Percentiles rank a stretch among this genome's conserved stretches.
phyloP scores from a whole-genome alignment of 2,113 vertebrate species.

The Takifugu bimaculatus region DNA sequence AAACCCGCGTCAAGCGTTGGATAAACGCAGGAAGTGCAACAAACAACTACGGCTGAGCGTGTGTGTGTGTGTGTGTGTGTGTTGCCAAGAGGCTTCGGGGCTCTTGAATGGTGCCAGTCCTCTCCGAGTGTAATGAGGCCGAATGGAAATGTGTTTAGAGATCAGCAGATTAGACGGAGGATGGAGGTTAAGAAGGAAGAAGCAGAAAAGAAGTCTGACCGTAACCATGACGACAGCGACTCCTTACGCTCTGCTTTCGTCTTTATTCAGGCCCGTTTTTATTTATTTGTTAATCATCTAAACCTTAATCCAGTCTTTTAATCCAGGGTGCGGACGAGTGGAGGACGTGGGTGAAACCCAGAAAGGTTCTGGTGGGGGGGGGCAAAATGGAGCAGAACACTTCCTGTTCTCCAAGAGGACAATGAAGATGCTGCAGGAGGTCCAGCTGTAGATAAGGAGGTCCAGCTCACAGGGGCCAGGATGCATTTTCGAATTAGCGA shows the following conservation, averaged over 20 bases:
- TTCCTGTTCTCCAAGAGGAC: conserved; percentile 32
- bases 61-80: not conserved
- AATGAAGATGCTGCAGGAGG: conserved; percentile 10
- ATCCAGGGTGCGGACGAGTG: too few relatives aligned
- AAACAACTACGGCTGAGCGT: too few relatives aligned
- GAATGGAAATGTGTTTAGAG: conserved; percentile 62
- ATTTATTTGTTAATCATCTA: not conserved
- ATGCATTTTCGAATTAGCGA: conserved; percentile 57
- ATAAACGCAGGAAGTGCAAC: too few relatives aligned
- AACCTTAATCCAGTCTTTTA: too few relatives aligned
- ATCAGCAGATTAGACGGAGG: conserved; percentile 56
- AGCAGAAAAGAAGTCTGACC: conserved; percentile 6
- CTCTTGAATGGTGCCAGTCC: conserved; percentile 38
- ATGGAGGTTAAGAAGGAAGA: conserved; percentile 13
- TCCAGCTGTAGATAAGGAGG: conserved; percentile 16
- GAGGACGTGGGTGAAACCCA: conserved; percentile 27
- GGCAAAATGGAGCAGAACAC: not conserved
- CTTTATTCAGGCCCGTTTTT: not conserved
- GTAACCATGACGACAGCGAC: not conserved
- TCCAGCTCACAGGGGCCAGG: conserved; percentile 41
- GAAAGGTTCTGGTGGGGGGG: conserved; percentile 27
- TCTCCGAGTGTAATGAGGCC: conserved; percentile 54
- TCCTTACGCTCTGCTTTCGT: not conserved
- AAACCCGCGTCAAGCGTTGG: too few relatives aligned
- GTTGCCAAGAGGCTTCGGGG: conserved; percentile 43